These are phyloP conservation scores for Busseola fusca DNA, from an alignment of 2,888 invertebrate species.

Conservation along the genomic window DNA sequence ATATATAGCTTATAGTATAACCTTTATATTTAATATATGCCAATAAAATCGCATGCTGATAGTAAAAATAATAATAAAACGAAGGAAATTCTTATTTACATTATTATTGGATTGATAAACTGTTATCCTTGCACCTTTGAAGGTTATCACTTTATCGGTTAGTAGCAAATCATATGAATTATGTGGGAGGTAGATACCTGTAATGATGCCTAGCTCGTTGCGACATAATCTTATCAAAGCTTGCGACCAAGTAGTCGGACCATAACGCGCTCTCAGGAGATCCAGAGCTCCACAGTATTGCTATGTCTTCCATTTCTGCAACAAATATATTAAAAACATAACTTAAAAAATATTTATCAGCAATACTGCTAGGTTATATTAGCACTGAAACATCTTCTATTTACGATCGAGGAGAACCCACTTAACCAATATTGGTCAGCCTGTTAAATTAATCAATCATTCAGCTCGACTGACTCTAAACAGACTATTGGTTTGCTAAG, in stretches of 20 bases:
- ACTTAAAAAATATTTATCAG: neutral
- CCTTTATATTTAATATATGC: neutral
- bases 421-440: constrained; percentile 27
- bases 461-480: constrained; percentile 13
- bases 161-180: constrained; percentile 2
- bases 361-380: neutral
- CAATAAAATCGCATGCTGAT: constrained; percentile 10
- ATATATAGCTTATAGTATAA: constrained; percentile 2
- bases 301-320: constrained; percentile 93
- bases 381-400: constrained; percentile 15
- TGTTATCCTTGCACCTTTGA: neutral
- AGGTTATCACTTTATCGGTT: constrained; percentile 21
- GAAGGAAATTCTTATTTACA: constrained; percentile 20
- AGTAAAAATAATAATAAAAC: constrained; percentile 2
- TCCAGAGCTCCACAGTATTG: constrained; percentile 93
- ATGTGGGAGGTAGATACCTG: constrained; percentile 86
- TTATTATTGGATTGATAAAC: constrained; percentile 24
- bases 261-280: constrained; percentile 94
- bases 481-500: constrained; percentile 21
- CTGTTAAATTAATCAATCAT: constrained; percentile 34
- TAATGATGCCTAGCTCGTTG: constrained; percentile 94
- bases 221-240: constrained; percentile 95
- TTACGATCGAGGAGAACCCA: constrained; percentile 8
- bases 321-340: constrained; percentile 61
- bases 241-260: constrained; percentile 94